phyloP scores from a whole-genome alignment of 2,888 invertebrate species.

The Lepidochitona cinerea region DNA sequence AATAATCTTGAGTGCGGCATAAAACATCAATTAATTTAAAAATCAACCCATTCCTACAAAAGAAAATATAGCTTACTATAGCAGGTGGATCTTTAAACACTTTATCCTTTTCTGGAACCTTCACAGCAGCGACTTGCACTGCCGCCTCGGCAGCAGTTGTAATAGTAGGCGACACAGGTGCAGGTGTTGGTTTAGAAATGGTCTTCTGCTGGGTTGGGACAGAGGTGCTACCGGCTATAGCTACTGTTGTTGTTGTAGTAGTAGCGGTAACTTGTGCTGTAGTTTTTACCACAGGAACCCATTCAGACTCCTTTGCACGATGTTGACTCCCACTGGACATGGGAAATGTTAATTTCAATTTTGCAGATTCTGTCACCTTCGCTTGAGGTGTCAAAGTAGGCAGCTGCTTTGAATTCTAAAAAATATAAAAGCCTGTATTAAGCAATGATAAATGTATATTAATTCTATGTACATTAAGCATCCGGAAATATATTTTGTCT shows the following conservation, averaged over 20 bases:
- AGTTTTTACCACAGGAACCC: slow-evolving; percentile 81
- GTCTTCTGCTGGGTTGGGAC: not conserved
- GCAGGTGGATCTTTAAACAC: slow-evolving; percentile 45
- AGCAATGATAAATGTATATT: too few species aligned
- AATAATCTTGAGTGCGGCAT: too few species aligned
- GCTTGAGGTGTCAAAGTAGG: slow-evolving; percentile 77
- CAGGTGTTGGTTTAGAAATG: slow-evolving; percentile 5
- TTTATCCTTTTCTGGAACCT: slow-evolving; percentile 26
- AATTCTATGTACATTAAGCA: too few species aligned
- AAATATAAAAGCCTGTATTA: too few species aligned
- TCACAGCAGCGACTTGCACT: not conserved
- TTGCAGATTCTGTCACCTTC: slow-evolving; percentile 79
- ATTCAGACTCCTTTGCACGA: slow-evolving; percentile 81
- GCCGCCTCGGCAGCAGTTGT: slow-evolving; percentile 1
- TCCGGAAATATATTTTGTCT: too few species aligned
- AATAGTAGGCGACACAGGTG: slow-evolving; percentile 13
- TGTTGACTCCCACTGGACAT: slow-evolving; percentile 96
- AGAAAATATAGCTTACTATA: too few species aligned
- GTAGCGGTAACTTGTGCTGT: slow-evolving; percentile 15
- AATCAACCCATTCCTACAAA: too few species aligned
- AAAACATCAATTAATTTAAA: too few species aligned
- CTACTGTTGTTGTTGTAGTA: slow-evolving; percentile 8
- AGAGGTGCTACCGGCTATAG: too few species aligned
- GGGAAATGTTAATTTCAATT: slow-evolving; percentile 84
- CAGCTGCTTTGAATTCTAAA: slow-evolving; percentile 71